Conservation (phyloP, 2,113 vertebrate species). For the Corynorhinus townsendii region DNA sequence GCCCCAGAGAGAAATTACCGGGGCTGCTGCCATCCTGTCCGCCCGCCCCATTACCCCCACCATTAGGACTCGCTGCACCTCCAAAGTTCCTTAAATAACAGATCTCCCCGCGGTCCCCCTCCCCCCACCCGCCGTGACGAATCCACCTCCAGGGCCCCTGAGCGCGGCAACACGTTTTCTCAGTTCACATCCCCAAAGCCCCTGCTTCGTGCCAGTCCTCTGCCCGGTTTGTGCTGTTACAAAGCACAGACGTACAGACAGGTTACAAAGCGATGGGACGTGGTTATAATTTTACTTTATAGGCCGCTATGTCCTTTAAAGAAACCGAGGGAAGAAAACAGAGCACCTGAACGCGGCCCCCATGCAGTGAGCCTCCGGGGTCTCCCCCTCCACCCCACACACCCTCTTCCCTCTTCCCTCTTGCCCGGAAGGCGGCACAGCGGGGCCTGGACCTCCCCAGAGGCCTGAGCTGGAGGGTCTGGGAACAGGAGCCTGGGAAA, state of each 20-base stretch:
- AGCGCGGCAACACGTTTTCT: neutral
- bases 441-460: neutral
- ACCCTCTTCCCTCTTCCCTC: neutral
- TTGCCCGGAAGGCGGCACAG: neutral
- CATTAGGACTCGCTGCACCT: too few species aligned
- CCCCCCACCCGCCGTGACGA: fast-evolving
- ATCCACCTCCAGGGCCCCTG: neutral
- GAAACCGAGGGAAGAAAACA: neutral
- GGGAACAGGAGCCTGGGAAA: neutral
- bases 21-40: neutral
- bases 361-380: too few species aligned
- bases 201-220: neutral
- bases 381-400: neutral
- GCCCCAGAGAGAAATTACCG: fast-evolving
- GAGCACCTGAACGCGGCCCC: neutral
- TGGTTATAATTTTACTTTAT: neutral
- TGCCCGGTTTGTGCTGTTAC: too few species aligned
- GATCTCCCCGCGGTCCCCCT: neutral
- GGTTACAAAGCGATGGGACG: too few species aligned
- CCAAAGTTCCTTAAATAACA: neutral
- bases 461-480: neutral
- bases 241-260: too few species aligned
- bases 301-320: neutral
- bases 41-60: neutral
- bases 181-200: neutral